phyloP scores from a whole-genome alignment of 2,113 vertebrate species.

The Passer domesticus region DNA sequence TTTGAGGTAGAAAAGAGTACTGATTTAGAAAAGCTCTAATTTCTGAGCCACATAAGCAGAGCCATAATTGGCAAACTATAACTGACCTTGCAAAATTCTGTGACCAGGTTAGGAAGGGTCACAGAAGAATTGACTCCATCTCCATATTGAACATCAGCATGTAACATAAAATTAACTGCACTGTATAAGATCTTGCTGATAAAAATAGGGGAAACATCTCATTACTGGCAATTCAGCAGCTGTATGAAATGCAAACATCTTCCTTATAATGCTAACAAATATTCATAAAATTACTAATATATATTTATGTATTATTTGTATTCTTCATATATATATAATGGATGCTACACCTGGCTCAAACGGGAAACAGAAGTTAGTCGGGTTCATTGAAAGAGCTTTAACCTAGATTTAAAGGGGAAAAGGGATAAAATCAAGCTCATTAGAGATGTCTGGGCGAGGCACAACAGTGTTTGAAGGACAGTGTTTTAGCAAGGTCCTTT shows the following conservation, averaged over 20 bases:
- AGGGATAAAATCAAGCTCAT: neutral
- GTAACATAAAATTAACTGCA: neutral
- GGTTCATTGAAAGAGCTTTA: neutral
- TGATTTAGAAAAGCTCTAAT: conserved; percentile 18
- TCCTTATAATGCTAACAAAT: neutral
- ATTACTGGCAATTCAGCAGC: neutral
- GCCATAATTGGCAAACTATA: neutral
- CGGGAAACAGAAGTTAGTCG: neutral
- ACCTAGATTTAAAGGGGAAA: neutral
- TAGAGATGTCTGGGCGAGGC: neutral
- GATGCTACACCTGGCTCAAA: neutral
- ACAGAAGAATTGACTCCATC: neutral
- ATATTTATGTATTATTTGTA: neutral
- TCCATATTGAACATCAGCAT: neutral
- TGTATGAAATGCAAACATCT: neutral
- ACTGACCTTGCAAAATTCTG: neutral
- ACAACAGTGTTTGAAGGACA: neutral
- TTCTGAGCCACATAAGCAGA: neutral
- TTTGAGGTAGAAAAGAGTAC: neutral
- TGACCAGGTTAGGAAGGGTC: conserved; percentile 9
- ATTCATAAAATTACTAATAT: neutral
- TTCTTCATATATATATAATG: neutral
- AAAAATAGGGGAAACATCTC: neutral
- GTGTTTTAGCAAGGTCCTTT: neutral
- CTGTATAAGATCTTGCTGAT: neutral